Percentiles rank a stretch among this genome's conserved stretches.
These are phyloP conservation scores for Uloborus plumipes DNA, from an alignment of 2,888 invertebrate genomes.

Conservation along the genomic window DNA sequence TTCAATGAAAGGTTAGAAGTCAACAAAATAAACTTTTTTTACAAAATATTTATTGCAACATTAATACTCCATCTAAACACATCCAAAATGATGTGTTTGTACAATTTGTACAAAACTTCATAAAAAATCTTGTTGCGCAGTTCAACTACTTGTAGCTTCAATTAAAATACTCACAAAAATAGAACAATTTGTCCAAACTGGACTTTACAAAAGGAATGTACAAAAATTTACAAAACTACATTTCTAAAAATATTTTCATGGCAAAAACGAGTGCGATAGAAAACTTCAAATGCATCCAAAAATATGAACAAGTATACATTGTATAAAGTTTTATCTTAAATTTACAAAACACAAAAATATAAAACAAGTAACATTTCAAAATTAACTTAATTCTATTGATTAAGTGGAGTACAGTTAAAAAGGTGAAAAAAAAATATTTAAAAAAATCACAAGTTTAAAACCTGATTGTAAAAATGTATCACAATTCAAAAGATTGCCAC, in stretches of 20 bases:
- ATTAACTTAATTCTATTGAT: conserved; percentile 30
- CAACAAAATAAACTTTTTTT: conserved; percentile 8
- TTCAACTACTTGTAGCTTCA: conserved; percentile 2
- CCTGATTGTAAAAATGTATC: conserved; percentile 54
- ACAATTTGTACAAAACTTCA: conserved; percentile 47
- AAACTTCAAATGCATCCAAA: conserved; percentile 20
- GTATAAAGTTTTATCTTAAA: conserved; percentile 24
- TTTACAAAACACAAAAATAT: conserved; percentile 38
- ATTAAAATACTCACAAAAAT: conserved; percentile 18
- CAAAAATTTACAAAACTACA: conserved; percentile 52
- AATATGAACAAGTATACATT: conserved; percentile 31
- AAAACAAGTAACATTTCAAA: conserved; percentile 43
- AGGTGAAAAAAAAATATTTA: conserved; percentile 1
- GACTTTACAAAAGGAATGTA: conserved; percentile 48
- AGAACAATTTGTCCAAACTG: conserved; percentile 17
- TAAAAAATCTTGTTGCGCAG: conserved; percentile 24
- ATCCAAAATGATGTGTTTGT: conserved; percentile 45
- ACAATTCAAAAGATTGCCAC: conserved; percentile 55
- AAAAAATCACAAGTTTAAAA: conserved; percentile 45
- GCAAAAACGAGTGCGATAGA: conserved; percentile 56
- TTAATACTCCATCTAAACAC: conserved; percentile 55
- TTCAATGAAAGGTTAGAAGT: no score
- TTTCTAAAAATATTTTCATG: conserved; percentile 36
- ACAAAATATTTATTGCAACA: conserved; percentile 62
- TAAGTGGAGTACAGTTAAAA: conserved; percentile 26